Conservation (phyloP, 2,113 vertebrate species). For the Haplotaxodon microlepis region DNA sequence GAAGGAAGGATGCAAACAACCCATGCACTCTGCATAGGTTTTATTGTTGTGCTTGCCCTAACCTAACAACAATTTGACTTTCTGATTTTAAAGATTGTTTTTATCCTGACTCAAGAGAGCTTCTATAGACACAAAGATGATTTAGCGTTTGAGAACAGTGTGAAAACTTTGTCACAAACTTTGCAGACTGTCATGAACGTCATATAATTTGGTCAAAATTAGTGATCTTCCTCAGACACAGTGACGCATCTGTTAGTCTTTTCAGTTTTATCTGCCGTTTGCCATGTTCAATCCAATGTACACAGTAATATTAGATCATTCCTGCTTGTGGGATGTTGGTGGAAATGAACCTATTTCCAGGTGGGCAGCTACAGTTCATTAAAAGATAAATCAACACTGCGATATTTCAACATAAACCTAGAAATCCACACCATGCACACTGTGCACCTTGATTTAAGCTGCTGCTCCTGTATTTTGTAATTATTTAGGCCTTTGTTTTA, state of each 20-base stretch:
- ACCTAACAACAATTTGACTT: neutral
- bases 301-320: slow-evolving; percentile 5
- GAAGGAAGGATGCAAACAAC: neutral
- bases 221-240: neutral
- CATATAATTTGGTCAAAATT: neutral
- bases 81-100: neutral
- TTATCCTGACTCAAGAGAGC: neutral
- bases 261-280: neutral
- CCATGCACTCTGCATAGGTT: neutral
- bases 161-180: neutral
- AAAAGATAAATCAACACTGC: slow-evolving; percentile 33
- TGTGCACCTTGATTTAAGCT: neutral
- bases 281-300: neutral
- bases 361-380: slow-evolving; percentile 30
- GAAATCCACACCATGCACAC: neutral
- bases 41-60: neutral
- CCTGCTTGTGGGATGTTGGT: neutral
- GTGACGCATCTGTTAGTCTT: neutral
- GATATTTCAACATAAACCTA: neutral
- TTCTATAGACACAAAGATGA: neutral
- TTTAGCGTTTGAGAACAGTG: neutral
- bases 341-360: neutral
- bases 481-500: neutral
- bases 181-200: neutral
- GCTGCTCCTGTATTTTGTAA: neutral